Evolutionary conservation across 2,797 vertebrate genomes (phyloP).

Genomic region (Sebastes flavidus): DNA sequence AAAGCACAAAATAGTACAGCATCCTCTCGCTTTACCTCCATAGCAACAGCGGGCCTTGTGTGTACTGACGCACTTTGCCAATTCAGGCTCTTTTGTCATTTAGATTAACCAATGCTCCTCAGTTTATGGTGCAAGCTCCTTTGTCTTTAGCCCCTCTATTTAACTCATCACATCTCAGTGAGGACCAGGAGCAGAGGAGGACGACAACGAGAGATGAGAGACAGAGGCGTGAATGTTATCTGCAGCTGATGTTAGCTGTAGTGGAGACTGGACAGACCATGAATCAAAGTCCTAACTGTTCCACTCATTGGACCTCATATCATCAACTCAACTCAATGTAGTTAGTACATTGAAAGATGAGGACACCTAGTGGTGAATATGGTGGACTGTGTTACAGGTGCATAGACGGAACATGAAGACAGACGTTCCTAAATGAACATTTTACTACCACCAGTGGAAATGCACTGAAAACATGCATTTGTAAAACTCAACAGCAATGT

Average conservation of each 20-base stretch:
- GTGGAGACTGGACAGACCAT: not conserved
- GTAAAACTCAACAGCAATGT: not conserved
- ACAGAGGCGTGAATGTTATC: not conserved
- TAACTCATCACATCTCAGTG: slow-evolving; percentile 45
- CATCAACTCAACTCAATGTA: not conserved
- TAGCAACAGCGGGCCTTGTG: slow-evolving; percentile 76
- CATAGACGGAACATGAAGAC: not conserved
- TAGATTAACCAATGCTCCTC: slow-evolving; percentile 75
- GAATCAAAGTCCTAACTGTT: slow-evolving; percentile 3
- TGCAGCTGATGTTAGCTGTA: not conserved
- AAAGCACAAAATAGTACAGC: slow-evolving; percentile 57
- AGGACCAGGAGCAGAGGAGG: slow-evolving; percentile 23
- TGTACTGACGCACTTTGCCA: slow-evolving; percentile 61
- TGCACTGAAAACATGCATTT: not conserved
- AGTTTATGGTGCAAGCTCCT: slow-evolving; percentile 55
- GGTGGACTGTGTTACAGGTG: slow-evolving; percentile 1
- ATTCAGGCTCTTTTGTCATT: slow-evolving; percentile 83
- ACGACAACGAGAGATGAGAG: slow-evolving; percentile 1
- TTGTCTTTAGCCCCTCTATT: slow-evolving; percentile 65
- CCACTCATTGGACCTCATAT: slow-evolving; percentile 14
- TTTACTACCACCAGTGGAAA: not conserved
- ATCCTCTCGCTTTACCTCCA: slow-evolving; percentile 63
- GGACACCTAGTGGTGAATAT: slow-evolving; percentile 76
- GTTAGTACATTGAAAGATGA: slow-evolving; percentile 40
- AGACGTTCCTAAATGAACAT: not conserved